These are phyloP conservation scores for Staurois parvus DNA, from an alignment of 2,797 vertebrate species.

Conservation along the genomic window DNA sequence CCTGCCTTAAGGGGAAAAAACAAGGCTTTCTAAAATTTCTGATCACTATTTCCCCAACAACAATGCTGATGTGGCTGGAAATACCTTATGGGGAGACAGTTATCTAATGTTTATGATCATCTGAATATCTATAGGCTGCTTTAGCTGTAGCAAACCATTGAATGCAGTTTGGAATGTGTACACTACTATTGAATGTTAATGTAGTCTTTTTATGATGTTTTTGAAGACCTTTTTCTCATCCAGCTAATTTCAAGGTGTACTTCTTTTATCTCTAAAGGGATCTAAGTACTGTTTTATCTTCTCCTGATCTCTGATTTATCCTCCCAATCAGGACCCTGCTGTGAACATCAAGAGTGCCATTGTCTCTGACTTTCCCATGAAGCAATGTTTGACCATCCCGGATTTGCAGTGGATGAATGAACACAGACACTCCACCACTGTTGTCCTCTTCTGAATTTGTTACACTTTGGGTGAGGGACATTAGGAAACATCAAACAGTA, in stretches of 20 bases:
- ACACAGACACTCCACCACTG: conserved; percentile 9
- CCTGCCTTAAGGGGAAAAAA: too few species aligned
- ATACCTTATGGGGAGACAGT: too few species aligned
- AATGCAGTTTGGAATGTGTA: not conserved
- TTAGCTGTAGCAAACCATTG: not conserved
- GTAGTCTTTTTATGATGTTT: not conserved
- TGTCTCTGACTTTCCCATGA: conserved; percentile 35
- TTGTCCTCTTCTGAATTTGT: conserved; percentile 8
- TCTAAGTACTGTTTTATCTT: not conserved
- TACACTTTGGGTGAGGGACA: not conserved
- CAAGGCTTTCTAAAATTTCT: too few species aligned
- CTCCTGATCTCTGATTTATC: conserved; percentile 25
- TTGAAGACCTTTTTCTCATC: not conserved
- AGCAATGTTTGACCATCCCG: not conserved
- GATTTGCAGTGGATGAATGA: conserved; percentile 1
- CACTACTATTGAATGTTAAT: not conserved
- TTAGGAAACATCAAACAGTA: not conserved
- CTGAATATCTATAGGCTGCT: too few species aligned
- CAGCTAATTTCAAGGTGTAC: not conserved
- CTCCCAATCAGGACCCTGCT: conserved; percentile 28
- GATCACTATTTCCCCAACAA: too few species aligned
- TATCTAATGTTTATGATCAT: not conserved
- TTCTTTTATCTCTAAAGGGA: not conserved
- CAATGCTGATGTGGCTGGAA: too few species aligned
- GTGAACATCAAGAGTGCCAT: conserved; percentile 43